Base-by-base conservation (phyloP, 2,797 vertebrate genomes). In the Tenualosa ilisha region DNA sequence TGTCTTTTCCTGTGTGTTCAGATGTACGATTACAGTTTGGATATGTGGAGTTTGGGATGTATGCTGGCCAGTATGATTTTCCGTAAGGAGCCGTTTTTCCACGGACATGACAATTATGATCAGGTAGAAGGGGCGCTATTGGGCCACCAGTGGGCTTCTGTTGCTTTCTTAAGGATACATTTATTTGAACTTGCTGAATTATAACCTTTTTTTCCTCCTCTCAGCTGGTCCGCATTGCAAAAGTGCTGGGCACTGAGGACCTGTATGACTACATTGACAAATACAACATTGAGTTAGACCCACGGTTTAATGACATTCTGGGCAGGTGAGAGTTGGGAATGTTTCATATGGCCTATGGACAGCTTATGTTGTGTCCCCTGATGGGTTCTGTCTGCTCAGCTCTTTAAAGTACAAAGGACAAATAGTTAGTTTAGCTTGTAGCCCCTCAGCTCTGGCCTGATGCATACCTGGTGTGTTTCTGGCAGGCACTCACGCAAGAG, bases 21-120 rank as follows among this genome's bases (percentile, higher is more conserved):
- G 98, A 99, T 99, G 98, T 99, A 99, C 85, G 98, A 99, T 96
- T 99, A 99, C 96, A 99, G 98, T 94, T 94, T 99, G 96, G 98
- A 99, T 92, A 99, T 99, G 98, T 99, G 98, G 98, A 99, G 98
- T 95, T 96, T 99, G 96, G 98, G 98, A 56, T 99, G 98, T 94
- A 99, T 99, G 98, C 95, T 99, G 89, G 98, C 98, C 91, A 99
- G 98, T 95, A 99, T 99, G 98, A 99, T 99, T 95, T 99, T 99
- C 95, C 97, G 98, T 92, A 99, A 99, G 97, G 98, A 99, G 89
- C 98, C 98, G 2, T 99, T 99, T 95, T 99, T 99, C 95, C 98
- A 99, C 56, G 98, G 98, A 89, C 98, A 99, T 88, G 98, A 99
- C 94, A 99, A 99, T 95, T 99, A 99, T 17, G 98, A 99, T 94